phyloP scores from a whole-genome alignment of 1,140 invertebrate species.

The Drosophila lini region DNA sequence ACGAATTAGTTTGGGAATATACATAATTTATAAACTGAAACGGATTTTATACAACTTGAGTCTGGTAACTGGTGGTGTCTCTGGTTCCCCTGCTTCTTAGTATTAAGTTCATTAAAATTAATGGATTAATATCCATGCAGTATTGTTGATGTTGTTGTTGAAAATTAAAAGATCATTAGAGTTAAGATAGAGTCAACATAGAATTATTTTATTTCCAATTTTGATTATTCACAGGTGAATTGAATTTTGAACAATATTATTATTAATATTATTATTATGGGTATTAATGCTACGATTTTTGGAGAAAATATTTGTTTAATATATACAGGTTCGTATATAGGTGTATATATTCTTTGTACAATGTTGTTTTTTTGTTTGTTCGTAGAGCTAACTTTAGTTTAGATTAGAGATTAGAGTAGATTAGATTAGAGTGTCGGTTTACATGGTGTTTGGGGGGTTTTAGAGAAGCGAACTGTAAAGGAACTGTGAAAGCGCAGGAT shows the following conservation, averaged over 20 bases:
- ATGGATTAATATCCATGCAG: constrained; percentile 39
- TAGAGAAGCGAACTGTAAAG: constrained; percentile 68
- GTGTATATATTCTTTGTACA: constrained; percentile 51
- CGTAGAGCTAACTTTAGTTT: constrained; percentile 57
- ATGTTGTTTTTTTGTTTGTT: constrained; percentile 5
- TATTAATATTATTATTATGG: constrained; percentile 8
- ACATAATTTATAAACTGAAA: neutral
- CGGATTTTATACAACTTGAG: constrained; percentile 1
- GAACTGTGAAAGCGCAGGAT: constrained; percentile 46
- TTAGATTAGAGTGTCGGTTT: constrained; percentile 59
- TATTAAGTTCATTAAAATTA: constrained; percentile 21
- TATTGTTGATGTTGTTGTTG: constrained; percentile 18
- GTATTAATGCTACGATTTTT: constrained; percentile 51
- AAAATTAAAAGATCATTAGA: constrained; percentile 60
- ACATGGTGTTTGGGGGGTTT: constrained; percentile 41
- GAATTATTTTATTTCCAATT: constrained; percentile 70
- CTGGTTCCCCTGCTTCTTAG: constrained; percentile 16
- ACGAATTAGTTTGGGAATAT: constrained; percentile 19
- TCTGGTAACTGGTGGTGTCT: constrained; percentile 1
- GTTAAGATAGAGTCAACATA: constrained; percentile 58
- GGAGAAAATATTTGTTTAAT: constrained; percentile 9
- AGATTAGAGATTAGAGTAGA: constrained; percentile 46
- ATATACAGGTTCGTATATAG: constrained; percentile 28
- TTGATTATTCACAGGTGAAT: constrained; percentile 61
- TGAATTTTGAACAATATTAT: constrained; percentile 42